Percentiles rank a stretch among this genome's conserved stretches.
Evolutionary conservation across 2,888 invertebrate genomes (phyloP).

Genomic region (Dione juno): DNA sequence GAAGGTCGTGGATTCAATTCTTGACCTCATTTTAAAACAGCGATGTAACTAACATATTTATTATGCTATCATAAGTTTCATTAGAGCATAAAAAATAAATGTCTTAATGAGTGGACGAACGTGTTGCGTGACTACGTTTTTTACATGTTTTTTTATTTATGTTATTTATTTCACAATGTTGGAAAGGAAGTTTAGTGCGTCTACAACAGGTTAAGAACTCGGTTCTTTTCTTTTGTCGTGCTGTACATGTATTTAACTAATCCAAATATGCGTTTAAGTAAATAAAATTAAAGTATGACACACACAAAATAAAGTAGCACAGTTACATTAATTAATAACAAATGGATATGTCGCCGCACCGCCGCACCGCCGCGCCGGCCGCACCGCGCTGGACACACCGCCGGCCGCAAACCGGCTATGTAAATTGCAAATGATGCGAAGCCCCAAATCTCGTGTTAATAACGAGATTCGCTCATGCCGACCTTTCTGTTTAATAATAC

Average conservation of each 20-base stretch:
- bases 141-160: too few species aligned
- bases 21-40: neutral
- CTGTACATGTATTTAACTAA: too few species aligned
- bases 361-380: too few species aligned
- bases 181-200: too few species aligned
- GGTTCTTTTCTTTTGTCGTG: too few species aligned
- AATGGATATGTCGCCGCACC: neutral
- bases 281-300: too few species aligned
- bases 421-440: conserved; percentile 3
- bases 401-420: neutral
- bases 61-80: neutral
- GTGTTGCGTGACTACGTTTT: too few species aligned
- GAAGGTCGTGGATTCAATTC: neutral
- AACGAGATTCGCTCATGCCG: neutral
- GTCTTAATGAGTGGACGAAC: neutral
- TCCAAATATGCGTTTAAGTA: too few species aligned
- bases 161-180: too few species aligned
- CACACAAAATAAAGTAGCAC: too few species aligned
- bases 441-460: neutral
- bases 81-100: neutral
- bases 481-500: conserved; percentile 8
- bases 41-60: neutral
- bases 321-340: neutral
- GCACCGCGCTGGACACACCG: neutral
- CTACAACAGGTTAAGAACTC: too few species aligned